Evolutionary conservation across 2,797 vertebrate genomes (phyloP).

Genomic region (Neosilurus hyrtlii): DNA sequence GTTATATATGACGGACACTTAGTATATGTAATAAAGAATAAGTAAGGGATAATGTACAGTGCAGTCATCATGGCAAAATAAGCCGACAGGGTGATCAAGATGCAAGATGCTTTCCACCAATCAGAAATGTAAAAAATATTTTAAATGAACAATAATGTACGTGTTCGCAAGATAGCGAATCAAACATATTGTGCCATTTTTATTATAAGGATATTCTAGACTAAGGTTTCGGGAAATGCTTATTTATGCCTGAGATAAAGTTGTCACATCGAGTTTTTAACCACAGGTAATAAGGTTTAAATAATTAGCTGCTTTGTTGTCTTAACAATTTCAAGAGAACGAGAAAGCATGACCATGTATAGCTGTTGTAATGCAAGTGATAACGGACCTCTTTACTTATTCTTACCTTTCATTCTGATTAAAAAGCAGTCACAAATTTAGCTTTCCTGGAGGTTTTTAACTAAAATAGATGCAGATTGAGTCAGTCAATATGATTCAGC

Average conservation of each 20-base stretch:
- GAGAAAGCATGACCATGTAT: background rate
- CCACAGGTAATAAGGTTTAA: background rate
- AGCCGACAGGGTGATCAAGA: too few relatives aligned
- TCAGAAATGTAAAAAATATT: too few relatives aligned
- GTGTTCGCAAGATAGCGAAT: too few relatives aligned
- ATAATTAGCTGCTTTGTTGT: background rate
- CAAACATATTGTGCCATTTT: too few relatives aligned
- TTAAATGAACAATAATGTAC: too few relatives aligned
- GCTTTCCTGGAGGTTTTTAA: background rate
- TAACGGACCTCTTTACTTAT: background rate
- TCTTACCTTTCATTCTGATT: background rate
- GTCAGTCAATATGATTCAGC: background rate
- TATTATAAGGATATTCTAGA: too few relatives aligned
- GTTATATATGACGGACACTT: background rate
- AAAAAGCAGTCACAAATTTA: background rate
- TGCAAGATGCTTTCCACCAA: too few relatives aligned
- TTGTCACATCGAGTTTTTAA: background rate
- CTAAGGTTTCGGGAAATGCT: background rate
- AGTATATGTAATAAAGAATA: too few relatives aligned
- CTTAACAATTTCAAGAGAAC: background rate
- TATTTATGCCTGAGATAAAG: background rate
- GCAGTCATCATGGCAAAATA: too few relatives aligned
- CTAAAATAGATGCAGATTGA: background rate
- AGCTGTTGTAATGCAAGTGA: background rate
- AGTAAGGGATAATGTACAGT: too few relatives aligned